Percentiles rank a stretch among this genome's conserved stretches.
phyloP scores from a whole-genome alignment of 2,797 vertebrate species.

The Oreochromis grahami region DNA sequence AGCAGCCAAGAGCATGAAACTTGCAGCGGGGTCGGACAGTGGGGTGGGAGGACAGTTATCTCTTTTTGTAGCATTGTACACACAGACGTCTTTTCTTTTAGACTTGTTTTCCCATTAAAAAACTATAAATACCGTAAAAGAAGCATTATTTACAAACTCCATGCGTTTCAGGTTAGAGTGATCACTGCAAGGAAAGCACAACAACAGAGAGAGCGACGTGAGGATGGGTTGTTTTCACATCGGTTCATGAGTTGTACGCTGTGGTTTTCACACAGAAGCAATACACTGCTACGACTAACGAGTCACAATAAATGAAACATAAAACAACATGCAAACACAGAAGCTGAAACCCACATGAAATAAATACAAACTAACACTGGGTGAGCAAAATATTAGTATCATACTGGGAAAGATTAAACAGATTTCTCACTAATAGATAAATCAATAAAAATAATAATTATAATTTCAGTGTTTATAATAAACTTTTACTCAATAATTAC shows the following conservation, averaged over 20 bases:
- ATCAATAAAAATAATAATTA: neutral
- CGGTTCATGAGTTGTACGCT: conserved; percentile 7
- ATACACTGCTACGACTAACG: neutral
- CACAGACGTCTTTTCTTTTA: conserved; percentile 74
- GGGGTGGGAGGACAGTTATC: conserved; percentile 24
- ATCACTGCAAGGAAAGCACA: conserved; percentile 91
- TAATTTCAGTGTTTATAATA: neutral
- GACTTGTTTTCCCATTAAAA: conserved; percentile 76
- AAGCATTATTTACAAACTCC: conserved; percentile 97
- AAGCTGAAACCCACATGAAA: conserved; percentile 6
- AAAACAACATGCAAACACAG: conserved; percentile 48
- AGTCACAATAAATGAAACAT: neutral
- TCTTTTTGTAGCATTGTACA: conserved; percentile 58
- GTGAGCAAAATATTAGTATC: neutral
- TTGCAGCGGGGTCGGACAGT: conserved; percentile 7
- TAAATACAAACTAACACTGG: neutral
- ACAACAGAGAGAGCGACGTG: conserved; percentile 71
- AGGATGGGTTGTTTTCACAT: conserved; percentile 12
- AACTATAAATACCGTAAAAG: conserved; percentile 95
- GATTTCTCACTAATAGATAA: neutral
- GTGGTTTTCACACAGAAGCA: conserved; percentile 5
- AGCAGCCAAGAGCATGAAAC: conserved; percentile 83
- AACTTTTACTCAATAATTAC: conserved; percentile 63
- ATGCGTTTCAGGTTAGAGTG: conserved; percentile 94
- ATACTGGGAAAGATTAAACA: neutral